These are phyloP conservation scores for Monopis laevigella DNA, from an alignment of 2,888 invertebrate genomes.

Conservation along the genomic window DNA sequence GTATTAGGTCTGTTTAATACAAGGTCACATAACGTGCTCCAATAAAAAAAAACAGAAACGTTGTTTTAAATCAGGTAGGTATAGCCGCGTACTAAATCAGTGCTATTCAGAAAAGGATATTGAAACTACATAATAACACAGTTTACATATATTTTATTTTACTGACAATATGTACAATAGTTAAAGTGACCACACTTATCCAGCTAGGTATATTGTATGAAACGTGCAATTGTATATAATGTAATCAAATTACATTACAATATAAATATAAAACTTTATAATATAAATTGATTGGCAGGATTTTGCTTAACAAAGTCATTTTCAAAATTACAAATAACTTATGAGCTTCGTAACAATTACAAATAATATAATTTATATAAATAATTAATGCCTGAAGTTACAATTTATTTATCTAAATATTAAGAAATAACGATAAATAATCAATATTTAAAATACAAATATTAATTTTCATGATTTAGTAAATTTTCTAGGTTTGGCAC, in stretches of 20 bases:
- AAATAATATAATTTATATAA: slow-evolving; percentile 53
- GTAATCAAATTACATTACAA: slow-evolving; percentile 58
- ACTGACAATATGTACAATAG: slow-evolving; percentile 65
- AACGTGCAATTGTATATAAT: slow-evolving; percentile 54
- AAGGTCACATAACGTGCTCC: too few relatives aligned
- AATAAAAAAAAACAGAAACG: too few relatives aligned
- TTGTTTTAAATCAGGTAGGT: too few relatives aligned
- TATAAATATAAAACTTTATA: slow-evolving; percentile 5
- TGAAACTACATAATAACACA: slow-evolving; percentile 34
- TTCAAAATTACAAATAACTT: slow-evolving; percentile 24
- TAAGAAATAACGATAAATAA: background rate
- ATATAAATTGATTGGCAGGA: slow-evolving; percentile 44
- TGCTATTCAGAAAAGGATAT: slow-evolving; percentile 1
- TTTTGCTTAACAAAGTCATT: slow-evolving; percentile 55
- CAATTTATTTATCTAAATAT: too few relatives aligned
- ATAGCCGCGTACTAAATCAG: too few relatives aligned
- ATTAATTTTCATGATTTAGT: slow-evolving; percentile 21
- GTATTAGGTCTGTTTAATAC: too few relatives aligned
- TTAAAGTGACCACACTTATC: slow-evolving; percentile 64
- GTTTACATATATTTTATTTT: slow-evolving; percentile 61
- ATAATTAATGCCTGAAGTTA: background rate
- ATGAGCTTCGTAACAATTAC: slow-evolving; percentile 33
- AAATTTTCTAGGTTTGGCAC: slow-evolving; percentile 52
- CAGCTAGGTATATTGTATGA: slow-evolving; percentile 63
- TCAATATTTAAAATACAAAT: background rate